Evolutionary conservation across 2,888 invertebrate species (phyloP), one percentile per base, ranked within the genome.

Genomic region (Tachystola acroxantha): DNA sequence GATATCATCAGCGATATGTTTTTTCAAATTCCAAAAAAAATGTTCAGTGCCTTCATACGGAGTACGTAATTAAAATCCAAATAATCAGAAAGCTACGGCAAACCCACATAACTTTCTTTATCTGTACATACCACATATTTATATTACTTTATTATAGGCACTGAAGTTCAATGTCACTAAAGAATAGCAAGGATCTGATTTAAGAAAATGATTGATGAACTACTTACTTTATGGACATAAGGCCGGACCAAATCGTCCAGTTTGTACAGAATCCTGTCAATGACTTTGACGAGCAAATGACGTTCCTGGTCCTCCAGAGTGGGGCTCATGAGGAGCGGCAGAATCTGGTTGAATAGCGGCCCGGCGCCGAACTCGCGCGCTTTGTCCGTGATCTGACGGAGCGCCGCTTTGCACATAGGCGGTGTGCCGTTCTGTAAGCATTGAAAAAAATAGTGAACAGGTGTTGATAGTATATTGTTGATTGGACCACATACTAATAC

Each of bases 271-370:
- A 99, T 98, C 33, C 99, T 91, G 86, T 99, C 99, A 58, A 99
- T 99, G 36, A 98, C 98, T 89, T 99, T 99, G 6, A 99, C 99
- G 36, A 99, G 89, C 61, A 99, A 90, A 91, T 99, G 99, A 14
- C 99, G 91, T 73, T 99, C 99, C 79, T 99, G 99, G 80, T 99
- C 99, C 78, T 99, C 99, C 9, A 99, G 88, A 0, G 99, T 99
- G 0, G 99, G 99, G 22, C 98, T 98, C 99, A 99, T 99, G n/a
- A 99, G 91, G 42, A 99, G 87, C 0, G 99, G 99, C 34, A 99
- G 84, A 57, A 99, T 99, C 85, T 99, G 99, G 82, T 99, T 99
- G 72, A 99, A 99, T 1, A 99, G 88, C 0, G 99, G 97, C 0
- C 99, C 99, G 0, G 99, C 99, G 0, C 99, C 99, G 60, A 99